A percentile compares a stretch with the other conserved stretches of the same genome.
Conservation (phyloP, 2,113 vertebrate species). For the Phyllopteryx taeniolatus region DNA sequence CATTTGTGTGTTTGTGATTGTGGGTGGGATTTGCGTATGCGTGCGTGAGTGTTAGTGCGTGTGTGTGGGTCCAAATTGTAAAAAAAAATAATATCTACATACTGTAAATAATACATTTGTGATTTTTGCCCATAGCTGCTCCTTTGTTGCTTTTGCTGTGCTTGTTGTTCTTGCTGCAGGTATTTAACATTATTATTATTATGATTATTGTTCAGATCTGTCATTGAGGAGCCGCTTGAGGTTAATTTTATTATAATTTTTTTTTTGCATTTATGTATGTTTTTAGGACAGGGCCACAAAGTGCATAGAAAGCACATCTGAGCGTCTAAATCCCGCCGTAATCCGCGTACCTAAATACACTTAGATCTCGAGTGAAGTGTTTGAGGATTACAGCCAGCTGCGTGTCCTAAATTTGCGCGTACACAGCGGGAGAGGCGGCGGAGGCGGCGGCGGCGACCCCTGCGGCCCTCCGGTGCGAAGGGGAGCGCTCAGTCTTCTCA, state of each 20-base stretch:
- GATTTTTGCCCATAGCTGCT: background rate
- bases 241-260: background rate
- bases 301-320: background rate
- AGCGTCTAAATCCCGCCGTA: constrained; percentile 9
- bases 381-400: constrained; percentile 25
- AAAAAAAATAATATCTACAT: no score
- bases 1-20: no score
- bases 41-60: no score
- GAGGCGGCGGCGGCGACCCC: background rate
- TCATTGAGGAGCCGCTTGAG: background rate
- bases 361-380: constrained; percentile 5
- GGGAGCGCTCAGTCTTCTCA: constrained; percentile 33
- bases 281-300: background rate
- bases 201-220: background rate
- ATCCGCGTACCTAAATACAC: constrained; percentile 10
- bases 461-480: constrained; percentile 18
- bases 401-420: background rate
- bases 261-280: background rate
- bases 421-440: background rate
- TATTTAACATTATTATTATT: background rate
- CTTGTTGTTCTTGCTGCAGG: background rate
- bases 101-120: background rate
- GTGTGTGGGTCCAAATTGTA: no score
- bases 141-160: background rate
- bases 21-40: no score